Percentiles rank a stretch among this genome's conserved stretches.
phyloP scores from a whole-genome alignment of 1,140 invertebrate species.

The Caligus rogercresseyi region DNA sequence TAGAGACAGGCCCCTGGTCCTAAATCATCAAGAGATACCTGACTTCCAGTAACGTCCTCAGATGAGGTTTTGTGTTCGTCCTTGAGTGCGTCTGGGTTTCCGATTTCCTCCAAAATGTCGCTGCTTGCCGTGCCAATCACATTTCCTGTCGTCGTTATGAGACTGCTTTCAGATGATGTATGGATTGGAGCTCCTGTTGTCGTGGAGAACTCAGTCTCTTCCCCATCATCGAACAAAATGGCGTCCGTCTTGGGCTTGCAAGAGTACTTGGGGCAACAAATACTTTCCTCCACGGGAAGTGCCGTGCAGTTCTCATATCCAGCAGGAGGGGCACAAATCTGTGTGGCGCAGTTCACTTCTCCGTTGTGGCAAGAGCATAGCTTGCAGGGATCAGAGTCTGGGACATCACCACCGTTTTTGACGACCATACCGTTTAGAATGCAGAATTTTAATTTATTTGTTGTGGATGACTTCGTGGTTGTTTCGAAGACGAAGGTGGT shows the following conservation, averaged over 20 bases:
- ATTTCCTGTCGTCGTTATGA: neutral
- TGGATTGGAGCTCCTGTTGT: too few relatives aligned
- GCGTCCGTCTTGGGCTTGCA: neutral
- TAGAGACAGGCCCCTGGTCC: conserved; percentile 75
- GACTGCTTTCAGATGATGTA: neutral
- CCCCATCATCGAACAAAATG: neutral
- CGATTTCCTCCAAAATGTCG: neutral
- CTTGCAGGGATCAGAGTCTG: conserved; percentile 25
- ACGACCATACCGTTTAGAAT: conserved; percentile 25
- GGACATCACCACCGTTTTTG: conserved; percentile 25
- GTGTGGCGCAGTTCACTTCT: conserved; percentile 23
- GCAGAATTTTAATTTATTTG: conserved; percentile 22
- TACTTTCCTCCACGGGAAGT: neutral
- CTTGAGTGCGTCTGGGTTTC: neutral
- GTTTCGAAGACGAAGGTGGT: neutral
- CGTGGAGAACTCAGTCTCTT: too few relatives aligned
- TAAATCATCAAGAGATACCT: conserved; percentile 33
- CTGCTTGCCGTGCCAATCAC: conserved; percentile 12
- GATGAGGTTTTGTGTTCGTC: conserved; percentile 25
- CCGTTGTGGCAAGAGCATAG: conserved; percentile 24
- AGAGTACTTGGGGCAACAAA: conserved; percentile 9
- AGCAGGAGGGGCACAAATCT: conserved; percentile 22
- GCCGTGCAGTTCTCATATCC: conserved; percentile 9
- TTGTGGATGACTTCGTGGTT: conserved; percentile 6
- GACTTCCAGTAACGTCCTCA: conserved; percentile 38